Conservation (phyloP, 2,113 vertebrate genomes). For the Calidris pygmaea region DNA sequence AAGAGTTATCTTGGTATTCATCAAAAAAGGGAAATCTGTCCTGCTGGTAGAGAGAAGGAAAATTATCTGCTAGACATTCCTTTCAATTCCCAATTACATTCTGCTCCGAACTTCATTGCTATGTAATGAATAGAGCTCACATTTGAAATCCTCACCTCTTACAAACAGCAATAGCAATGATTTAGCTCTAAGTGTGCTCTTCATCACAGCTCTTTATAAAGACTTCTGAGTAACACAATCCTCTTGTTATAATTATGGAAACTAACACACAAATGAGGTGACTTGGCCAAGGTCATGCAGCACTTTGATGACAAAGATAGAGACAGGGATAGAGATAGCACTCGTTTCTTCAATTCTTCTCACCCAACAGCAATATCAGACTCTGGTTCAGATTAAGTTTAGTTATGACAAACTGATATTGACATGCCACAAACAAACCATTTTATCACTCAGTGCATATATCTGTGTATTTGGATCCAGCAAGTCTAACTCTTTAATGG, state of each 20-base stretch:
- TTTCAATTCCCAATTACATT: not conserved
- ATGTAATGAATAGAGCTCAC: not conserved
- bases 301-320: not conserved
- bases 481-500: not conserved
- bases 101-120: not conserved
- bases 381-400: not conserved
- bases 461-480: not conserved
- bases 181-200: not conserved
- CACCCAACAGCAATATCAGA: not conserved
- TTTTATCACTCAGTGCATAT: not conserved
- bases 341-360: not conserved
- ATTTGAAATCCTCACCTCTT: not conserved
- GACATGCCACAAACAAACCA: not conserved
- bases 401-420: not conserved
- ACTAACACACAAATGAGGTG: not conserved
- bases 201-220: not conserved
- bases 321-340: not conserved
- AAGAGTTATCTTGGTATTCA: not conserved
- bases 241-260: not conserved
- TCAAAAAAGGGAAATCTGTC: not conserved
- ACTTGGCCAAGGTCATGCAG: not conserved
- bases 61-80: not conserved
- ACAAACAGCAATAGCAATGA: not conserved
- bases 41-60: not conserved
- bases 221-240: not conserved